phyloP scores from a whole-genome alignment of 2,797 vertebrate species.

The Neoniphon sammara region DNA sequence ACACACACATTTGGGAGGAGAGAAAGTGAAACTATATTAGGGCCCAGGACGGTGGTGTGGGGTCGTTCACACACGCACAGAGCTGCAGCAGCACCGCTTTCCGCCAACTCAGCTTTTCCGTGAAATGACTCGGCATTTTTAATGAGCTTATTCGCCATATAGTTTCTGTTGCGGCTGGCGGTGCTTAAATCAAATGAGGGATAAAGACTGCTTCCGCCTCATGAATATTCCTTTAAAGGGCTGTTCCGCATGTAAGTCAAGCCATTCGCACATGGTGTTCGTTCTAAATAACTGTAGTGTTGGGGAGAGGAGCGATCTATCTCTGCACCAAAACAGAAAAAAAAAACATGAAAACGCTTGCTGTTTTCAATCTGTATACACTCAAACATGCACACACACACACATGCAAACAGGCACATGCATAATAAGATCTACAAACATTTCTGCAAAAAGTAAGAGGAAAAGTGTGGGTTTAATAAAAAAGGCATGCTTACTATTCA shows the following conservation, averaged over 20 bases:
- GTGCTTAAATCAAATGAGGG: constrained; percentile 70
- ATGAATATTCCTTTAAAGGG: constrained; percentile 67
- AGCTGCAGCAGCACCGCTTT: constrained; percentile 46
- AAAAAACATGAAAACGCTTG: not conserved
- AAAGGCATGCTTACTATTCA: no score
- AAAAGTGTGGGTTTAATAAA: no score
- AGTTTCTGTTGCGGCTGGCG: constrained; percentile 47
- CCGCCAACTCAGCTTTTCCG: constrained; percentile 52
- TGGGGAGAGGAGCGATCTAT: not conserved
- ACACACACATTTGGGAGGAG: not conserved
- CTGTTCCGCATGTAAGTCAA: constrained; percentile 43
- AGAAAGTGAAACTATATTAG: not conserved
- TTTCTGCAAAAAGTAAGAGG: no score
- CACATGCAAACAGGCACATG: constrained; percentile 1
- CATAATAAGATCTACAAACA: no score
- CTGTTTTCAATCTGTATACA: constrained; percentile 1
- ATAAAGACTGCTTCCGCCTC: constrained; percentile 63
- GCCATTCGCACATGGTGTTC: constrained; percentile 38
- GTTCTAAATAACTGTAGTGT: constrained; percentile 49
- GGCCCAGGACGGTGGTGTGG: not conserved
- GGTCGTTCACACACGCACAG: constrained; percentile 35
- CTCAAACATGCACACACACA: not conserved
- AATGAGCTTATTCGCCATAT: constrained; percentile 41
- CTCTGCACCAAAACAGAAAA: not conserved
- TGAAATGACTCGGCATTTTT: constrained; percentile 66